phyloP scores from a whole-genome alignment of 2,797 vertebrate genomes.

The Megaceryle alcyon region DNA sequence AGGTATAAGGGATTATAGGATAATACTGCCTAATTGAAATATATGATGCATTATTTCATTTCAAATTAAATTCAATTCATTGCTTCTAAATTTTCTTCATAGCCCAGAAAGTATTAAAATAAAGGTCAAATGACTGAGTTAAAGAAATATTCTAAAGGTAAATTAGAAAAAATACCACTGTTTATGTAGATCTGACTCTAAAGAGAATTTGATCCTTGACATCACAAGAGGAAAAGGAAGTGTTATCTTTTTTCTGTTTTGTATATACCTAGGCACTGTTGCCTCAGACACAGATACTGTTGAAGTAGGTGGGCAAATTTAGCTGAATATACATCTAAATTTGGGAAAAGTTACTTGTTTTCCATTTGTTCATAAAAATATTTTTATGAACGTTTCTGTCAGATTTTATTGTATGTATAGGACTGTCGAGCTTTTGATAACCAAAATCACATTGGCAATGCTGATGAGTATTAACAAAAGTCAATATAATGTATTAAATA shows the following conservation, averaged over 20 bases:
- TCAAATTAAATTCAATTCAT: slow-evolving; percentile 49
- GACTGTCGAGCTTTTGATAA: background rate
- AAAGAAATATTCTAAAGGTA: background rate
- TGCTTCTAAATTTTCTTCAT: slow-evolving; percentile 24
- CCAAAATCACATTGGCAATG: background rate
- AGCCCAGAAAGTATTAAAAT: slow-evolving; percentile 33
- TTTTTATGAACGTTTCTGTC: background rate
- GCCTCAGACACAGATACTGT: background rate
- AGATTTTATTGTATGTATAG: background rate
- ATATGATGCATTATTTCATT: slow-evolving; percentile 42
- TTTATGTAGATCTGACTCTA: background rate
- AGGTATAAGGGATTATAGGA: slow-evolving; percentile 62
- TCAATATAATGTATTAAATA: slow-evolving; percentile 28
- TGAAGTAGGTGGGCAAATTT: background rate
- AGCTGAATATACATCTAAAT: background rate
- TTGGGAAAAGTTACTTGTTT: background rate
- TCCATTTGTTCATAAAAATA: background rate
- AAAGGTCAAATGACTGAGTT: background rate
- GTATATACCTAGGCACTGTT: background rate
- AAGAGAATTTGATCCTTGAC: slow-evolving; percentile 56
- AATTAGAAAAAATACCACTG: background rate
- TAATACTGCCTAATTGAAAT: slow-evolving; percentile 57
- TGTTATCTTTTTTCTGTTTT: background rate
- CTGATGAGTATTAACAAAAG: slow-evolving; percentile 22
- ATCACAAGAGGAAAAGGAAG: background rate